Conservation (phyloP, 2,113 vertebrate genomes). For the Hassar affinis region DNA sequence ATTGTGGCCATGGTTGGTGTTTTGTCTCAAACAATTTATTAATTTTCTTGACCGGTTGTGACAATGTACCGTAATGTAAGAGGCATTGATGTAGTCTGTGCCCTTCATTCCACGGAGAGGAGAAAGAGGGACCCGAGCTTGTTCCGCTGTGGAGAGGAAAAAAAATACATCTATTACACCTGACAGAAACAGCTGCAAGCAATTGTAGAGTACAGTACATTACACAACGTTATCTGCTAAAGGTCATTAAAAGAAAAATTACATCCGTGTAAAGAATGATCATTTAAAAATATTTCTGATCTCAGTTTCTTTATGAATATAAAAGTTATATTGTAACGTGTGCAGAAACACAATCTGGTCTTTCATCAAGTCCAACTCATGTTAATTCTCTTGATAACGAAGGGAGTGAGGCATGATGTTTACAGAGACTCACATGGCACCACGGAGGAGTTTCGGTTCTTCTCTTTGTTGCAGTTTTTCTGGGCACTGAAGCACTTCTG, state of each 20-base stretch:
- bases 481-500: conserved; percentile 96
- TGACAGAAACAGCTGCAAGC: conserved; percentile 5
- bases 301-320: neutral
- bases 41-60: neutral
- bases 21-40: neutral
- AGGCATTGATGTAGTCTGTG: conserved; percentile 99
- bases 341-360: neutral
- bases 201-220: neutral
- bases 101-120: conserved; percentile 96
- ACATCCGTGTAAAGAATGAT: neutral
- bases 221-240: neutral
- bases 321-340: neutral
- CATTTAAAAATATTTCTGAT: neutral
- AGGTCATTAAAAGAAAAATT: neutral
- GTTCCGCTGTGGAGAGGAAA: conserved; percentile 79
- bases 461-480: conserved; percentile 99
- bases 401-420: neutral
- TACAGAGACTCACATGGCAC: conserved; percentile 86
- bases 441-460: conserved; percentile 97
- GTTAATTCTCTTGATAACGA: neutral
- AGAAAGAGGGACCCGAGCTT: conserved; percentile 91
- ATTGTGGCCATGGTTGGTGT: neutral
- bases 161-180: conserved; percentile 23
- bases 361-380: neutral
- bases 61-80: conserved; percentile 92